phyloP scores from a whole-genome alignment of 1,140 invertebrate species.

The Achroia grisella region DNA sequence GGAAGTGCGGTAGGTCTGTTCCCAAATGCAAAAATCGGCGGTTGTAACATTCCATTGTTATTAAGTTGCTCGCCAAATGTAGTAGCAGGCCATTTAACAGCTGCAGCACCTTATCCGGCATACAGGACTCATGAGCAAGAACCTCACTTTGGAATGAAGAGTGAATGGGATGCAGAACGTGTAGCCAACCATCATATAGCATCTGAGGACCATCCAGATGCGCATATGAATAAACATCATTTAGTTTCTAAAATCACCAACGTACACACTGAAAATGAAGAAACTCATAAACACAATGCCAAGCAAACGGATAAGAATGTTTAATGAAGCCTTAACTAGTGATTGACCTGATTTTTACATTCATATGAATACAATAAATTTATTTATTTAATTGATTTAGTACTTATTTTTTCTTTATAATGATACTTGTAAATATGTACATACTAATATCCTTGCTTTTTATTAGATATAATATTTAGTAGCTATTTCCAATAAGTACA shows the following conservation, averaged over 20 bases:
- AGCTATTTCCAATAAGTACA: too few species aligned
- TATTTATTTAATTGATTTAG: conserved; percentile 3
- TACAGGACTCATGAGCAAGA: conserved; percentile 7
- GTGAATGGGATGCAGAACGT: background rate
- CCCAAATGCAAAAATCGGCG: conserved; percentile 11
- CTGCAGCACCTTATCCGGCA: background rate
- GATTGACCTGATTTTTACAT: background rate
- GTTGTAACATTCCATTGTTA: conserved; percentile 12
- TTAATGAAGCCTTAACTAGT: background rate
- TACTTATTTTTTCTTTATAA: background rate
- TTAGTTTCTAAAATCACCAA: conserved; percentile 5
- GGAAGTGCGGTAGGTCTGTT: conserved; percentile 10
- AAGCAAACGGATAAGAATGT: background rate
- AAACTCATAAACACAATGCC: too few species aligned
- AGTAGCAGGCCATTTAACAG: conserved; percentile 8
- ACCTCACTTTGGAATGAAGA: background rate
- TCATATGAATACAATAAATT: background rate
- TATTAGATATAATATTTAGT: too few species aligned
- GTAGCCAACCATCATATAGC: conserved; percentile 9
- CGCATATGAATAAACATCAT: conserved; percentile 5
- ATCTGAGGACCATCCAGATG: conserved; percentile 13
- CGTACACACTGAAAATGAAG: background rate
- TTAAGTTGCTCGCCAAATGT: conserved; percentile 17
- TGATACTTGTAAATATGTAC: background rate
- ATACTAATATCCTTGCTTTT: background rate